These are phyloP conservation scores for Nasalis larvatus DNA, from an alignment of 2,113 vertebrate species.

Conservation along the genomic window DNA sequence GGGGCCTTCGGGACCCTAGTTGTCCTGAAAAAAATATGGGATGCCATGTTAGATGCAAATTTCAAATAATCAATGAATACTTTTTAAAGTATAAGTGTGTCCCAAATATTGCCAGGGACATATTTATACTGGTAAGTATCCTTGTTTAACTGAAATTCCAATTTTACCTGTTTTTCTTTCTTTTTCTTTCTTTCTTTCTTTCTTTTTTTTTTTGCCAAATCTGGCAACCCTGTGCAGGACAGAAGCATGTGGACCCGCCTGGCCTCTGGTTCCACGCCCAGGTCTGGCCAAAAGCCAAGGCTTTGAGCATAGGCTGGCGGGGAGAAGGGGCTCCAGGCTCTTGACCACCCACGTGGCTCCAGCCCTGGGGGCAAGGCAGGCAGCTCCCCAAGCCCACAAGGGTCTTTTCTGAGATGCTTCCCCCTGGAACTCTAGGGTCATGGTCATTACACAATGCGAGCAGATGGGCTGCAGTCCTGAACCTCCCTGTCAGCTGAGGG, in stretches of 20 bases:
- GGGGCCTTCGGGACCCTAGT: accelerated
- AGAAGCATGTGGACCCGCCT: background rate
- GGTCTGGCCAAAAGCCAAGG: background rate
- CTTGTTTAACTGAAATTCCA: background rate
- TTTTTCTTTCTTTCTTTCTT: no score
- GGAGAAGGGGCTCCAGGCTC: background rate
- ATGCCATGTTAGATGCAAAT: background rate
- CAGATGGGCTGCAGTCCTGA: background rate
- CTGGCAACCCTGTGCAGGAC: no score
- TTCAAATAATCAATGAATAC: background rate
- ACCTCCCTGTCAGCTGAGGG: background rate
- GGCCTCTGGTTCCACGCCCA: accelerated
- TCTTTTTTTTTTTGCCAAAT: background rate
- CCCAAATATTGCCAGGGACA: background rate
- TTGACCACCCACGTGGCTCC: accelerated
- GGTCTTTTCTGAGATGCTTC: background rate
- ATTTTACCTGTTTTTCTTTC: background rate
- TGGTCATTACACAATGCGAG: accelerated
- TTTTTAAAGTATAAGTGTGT: background rate
- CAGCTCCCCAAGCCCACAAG: background rate
- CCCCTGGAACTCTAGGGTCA: background rate
- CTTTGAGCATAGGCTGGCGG: background rate
- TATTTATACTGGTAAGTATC: background rate
- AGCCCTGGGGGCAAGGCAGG: background rate
- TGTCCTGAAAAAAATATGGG: background rate